A percentile compares a stretch with the other conserved stretches of the same genome.
phyloP scores from a whole-genome alignment of 2,797 vertebrate genomes.

The Varecia variegata region DNA sequence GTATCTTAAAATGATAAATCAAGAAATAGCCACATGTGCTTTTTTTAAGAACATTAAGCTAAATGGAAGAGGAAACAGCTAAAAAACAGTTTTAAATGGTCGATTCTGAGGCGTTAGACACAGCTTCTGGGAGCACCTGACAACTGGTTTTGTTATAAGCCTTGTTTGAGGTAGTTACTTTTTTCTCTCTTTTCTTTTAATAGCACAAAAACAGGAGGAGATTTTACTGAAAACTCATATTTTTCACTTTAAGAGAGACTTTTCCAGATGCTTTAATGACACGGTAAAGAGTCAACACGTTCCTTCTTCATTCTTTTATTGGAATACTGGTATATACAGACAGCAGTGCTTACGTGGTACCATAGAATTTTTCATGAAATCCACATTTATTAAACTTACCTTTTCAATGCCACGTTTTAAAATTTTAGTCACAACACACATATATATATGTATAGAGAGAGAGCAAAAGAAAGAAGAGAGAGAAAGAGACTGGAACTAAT shows the following conservation, averaged over 20 bases:
- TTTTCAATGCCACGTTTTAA: neutral
- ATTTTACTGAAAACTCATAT: constrained; percentile 47
- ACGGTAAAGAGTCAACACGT: constrained; percentile 64
- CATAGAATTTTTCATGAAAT: neutral
- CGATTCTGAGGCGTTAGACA: neutral
- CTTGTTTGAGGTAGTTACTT: neutral
- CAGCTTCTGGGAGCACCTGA: neutral
- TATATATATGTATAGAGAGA: too few relatives aligned
- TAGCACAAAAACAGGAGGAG: constrained; percentile 60
- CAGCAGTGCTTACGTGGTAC: neutral
- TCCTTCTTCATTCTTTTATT: neutral
- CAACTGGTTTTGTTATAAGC: neutral
- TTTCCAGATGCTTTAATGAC: neutral
- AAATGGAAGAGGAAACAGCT: neutral
- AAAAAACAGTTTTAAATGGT: neutral
- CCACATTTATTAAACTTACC: neutral
- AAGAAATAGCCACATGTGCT: neutral
- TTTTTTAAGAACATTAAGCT: neutral
- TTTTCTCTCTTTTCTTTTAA: neutral
- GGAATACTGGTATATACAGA: neutral
- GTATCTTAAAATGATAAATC: neutral
- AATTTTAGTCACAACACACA: neutral
- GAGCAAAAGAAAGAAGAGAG: neutral
- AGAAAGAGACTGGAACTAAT: neutral
- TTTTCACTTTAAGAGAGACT: constrained; percentile 47